Base-by-base conservation (phyloP, 2,797 vertebrate genomes). In the Pterois miles region DNA sequence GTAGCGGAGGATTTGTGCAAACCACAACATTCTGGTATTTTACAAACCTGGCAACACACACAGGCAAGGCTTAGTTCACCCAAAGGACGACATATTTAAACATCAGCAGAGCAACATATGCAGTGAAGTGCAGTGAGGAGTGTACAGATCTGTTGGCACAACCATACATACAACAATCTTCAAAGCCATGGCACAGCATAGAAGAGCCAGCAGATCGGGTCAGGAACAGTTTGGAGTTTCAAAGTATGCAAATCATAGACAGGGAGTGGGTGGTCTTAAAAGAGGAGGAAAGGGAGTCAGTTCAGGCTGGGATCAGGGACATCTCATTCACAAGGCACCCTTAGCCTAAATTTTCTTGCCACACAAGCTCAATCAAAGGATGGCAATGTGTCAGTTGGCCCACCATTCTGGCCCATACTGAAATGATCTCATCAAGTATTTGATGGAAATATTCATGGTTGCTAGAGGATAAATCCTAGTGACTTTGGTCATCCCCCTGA, bases 31-130 rank as follows among this genome's bases (percentile, higher is more conserved):
- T 78, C 64, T 56, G 46, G 36, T 46, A 50, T 70, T 77, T 76
- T 66, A 52, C 31, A 65, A 86, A 84, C 53, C 59, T 65, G 65
- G 66, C 74, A 78, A 69, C 60, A 59, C 80, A 71, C 46, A 52
- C 59, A 78, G 56, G 56, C 56, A 70, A 46, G 0, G 5, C 38
- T 73, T 48, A 63, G 52, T 65, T 62, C 36, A 82, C 52, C 68
- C 68, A 58, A 33, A 50, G 54, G 78, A 69, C 31, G 2, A 20
- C 58, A 70, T 70, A 65, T 34, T 29, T 64, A 62, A 71, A 80
- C 73, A 78, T 78, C 70, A 71, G 43, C 66, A 56, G 56, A 68
- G 64, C 52, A 83, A 53, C 78, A 65, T 56, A 63, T 78, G 13
- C 27, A 60, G 13, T 22, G 52, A 64, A 76, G 48, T 72, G 71